phyloP scores from a whole-genome alignment of 2,113 vertebrate genomes.

The Pao palembangensis region DNA sequence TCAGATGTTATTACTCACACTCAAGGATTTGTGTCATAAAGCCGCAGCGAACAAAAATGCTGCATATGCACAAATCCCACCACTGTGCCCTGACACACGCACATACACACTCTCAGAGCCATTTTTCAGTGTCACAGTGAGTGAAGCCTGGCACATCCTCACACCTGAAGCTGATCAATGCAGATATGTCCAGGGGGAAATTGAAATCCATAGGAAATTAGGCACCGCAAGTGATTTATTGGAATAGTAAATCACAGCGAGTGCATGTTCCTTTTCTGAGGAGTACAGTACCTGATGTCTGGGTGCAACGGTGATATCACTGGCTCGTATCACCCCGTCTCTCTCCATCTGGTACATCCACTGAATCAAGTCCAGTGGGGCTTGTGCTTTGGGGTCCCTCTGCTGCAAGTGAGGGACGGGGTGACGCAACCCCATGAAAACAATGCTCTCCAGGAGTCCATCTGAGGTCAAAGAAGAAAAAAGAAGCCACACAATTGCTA shows the following conservation, averaged over 20 bases:
- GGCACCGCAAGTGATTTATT: conserved; percentile 73
- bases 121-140: conserved; percentile 72
- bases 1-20: conserved; percentile 67
- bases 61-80: conserved; percentile 62
- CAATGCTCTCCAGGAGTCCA: conserved; percentile 38
- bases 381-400: conserved; percentile 3
- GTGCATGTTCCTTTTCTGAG: conserved; percentile 34
- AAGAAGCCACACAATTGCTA: neutral
- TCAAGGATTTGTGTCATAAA: conserved; percentile 65
- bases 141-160: conserved; percentile 67
- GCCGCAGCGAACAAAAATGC: conserved; percentile 55
- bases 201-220: conserved; percentile 79
- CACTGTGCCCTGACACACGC: conserved; percentile 2
- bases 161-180: conserved; percentile 76
- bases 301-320: conserved; percentile 43
- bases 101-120: conserved; percentile 32
- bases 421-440: conserved; percentile 58
- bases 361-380: conserved; percentile 49
- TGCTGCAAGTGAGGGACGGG: conserved; percentile 41
- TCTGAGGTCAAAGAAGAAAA: conserved; percentile 28
- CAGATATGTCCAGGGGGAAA: conserved; percentile 73
- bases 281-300: conserved; percentile 53
- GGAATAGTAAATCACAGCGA: conserved; percentile 68
- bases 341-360: conserved; percentile 58
- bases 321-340: conserved; percentile 41